A percentile compares a stretch with the other conserved stretches of the same genome.
Evolutionary conservation across 2,888 invertebrate species (phyloP).

Genomic region (Patella pellucida): DNA sequence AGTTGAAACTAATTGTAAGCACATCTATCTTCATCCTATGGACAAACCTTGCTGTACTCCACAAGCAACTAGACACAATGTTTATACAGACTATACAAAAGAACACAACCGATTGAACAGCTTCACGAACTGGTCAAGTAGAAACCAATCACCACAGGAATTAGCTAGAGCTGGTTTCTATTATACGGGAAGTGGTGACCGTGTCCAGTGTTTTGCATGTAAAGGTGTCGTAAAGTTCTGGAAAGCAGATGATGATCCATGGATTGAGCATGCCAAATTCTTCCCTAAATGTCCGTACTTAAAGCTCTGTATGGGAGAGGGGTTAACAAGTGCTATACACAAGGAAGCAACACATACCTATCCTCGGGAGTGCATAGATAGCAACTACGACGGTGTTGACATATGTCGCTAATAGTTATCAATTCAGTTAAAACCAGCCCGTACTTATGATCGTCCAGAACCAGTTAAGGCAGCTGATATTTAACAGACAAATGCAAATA

Average conservation of each 20-base stretch:
- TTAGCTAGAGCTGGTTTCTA: neutral
- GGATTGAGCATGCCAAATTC: neutral
- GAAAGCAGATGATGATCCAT: neutral
- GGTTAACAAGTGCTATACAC: neutral
- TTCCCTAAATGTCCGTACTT: neutral
- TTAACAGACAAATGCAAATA: too few relatives aligned
- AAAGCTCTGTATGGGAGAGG: neutral
- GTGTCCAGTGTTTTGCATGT: conserved; percentile 4
- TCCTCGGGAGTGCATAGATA: too few relatives aligned
- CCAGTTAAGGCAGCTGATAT: too few relatives aligned
- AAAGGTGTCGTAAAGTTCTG: neutral
- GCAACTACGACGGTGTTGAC: too few relatives aligned
- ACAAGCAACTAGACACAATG: neutral
- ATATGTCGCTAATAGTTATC: too few relatives aligned
- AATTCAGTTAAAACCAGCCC: too few relatives aligned
- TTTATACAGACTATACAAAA: neutral
- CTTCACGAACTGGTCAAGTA: neutral
- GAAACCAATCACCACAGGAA: neutral
- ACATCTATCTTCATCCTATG: neutral
- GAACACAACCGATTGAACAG: neutral
- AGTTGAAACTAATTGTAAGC: too few relatives aligned
- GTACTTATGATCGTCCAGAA: too few relatives aligned
- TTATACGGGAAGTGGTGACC: neutral
- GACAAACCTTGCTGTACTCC: neutral
- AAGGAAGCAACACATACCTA: neutral